phyloP scores from a whole-genome alignment of 2,888 invertebrate genomes.

The Epistrophella euchroma region DNA sequence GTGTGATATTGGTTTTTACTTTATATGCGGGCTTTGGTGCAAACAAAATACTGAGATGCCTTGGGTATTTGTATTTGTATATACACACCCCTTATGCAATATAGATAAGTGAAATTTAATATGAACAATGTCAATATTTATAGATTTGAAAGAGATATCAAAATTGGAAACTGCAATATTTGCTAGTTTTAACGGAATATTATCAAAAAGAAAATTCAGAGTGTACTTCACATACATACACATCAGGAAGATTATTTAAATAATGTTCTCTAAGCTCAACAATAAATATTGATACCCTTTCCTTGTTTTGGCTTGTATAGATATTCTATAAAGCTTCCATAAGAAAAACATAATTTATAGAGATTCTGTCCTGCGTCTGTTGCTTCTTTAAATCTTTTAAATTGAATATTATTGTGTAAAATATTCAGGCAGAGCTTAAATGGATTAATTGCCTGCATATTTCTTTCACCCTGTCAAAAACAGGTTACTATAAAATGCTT shows the following conservation, averaged over 20 bases:
- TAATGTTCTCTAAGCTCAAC: not conserved
- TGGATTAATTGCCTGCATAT: too few relatives aligned
- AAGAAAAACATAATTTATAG: not conserved
- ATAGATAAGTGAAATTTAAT: slow-evolving; percentile 18
- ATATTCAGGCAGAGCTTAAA: too few relatives aligned
- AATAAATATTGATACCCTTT: too few relatives aligned
- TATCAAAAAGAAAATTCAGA: not conserved
- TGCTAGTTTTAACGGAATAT: not conserved
- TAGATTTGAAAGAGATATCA: not conserved
- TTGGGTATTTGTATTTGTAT: not conserved
- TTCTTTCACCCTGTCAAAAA: too few relatives aligned
- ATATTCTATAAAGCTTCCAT: not conserved
- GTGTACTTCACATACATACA: not conserved
- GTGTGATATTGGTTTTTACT: slow-evolving; percentile 20
- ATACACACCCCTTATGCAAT: not conserved
- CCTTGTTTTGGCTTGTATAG: not conserved
- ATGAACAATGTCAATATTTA: slow-evolving; percentile 20
- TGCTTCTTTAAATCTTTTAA: too few relatives aligned
- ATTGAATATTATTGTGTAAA: too few relatives aligned
- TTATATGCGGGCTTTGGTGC: not conserved
- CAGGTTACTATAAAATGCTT: too few relatives aligned
- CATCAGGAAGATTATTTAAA: not conserved
- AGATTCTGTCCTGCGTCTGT: not conserved
- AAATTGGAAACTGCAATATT: not conserved
- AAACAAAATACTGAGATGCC: not conserved